A percentile compares a stretch with the other conserved stretches of the same genome.
These are phyloP conservation scores for Brachionus calyciflorus DNA, from an alignment of 1,140 invertebrate species.

Conservation along the genomic window DNA sequence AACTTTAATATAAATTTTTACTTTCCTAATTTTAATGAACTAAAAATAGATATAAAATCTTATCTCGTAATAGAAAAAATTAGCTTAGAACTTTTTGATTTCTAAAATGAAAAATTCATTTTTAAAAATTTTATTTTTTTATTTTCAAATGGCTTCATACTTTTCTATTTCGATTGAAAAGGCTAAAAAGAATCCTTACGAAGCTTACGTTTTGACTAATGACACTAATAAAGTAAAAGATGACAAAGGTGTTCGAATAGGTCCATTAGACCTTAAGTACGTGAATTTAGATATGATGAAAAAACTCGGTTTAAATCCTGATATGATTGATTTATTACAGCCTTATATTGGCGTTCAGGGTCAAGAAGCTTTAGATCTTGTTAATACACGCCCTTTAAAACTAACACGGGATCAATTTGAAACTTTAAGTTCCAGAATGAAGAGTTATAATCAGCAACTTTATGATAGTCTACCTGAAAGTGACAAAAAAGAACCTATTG, in stretches of 20 bases:
- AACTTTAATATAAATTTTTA: neutral
- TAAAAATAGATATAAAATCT: no score
- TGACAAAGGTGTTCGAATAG: constrained; percentile 14
- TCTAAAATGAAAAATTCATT: no score
- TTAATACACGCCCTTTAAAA: neutral
- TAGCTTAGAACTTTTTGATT: no score
- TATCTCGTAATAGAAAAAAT: no score
- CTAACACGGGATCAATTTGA: constrained; percentile 14
- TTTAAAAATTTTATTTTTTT: no score
- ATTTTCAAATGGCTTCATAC: no score
- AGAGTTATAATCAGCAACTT: constrained; percentile 4
- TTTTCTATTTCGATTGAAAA: neutral
- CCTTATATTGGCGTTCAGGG: constrained; percentile 7
- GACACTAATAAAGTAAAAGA: neutral
- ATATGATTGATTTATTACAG: neutral
- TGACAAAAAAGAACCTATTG: constrained; percentile 5
- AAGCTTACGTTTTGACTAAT: constrained; percentile 33
- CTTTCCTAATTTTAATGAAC: no score
- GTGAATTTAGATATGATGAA: neutral
- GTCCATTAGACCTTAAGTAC: constrained; percentile 18
- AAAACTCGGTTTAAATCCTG: neutral
- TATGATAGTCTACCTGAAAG: neutral
- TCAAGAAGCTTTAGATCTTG: neutral
- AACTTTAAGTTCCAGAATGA: constrained; percentile 15
- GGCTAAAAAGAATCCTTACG: neutral